Evolutionary conservation across 2,113 vertebrate species (phyloP), one percentile per base, ranked within the genome.

Genomic region (Progne subis): DNA sequence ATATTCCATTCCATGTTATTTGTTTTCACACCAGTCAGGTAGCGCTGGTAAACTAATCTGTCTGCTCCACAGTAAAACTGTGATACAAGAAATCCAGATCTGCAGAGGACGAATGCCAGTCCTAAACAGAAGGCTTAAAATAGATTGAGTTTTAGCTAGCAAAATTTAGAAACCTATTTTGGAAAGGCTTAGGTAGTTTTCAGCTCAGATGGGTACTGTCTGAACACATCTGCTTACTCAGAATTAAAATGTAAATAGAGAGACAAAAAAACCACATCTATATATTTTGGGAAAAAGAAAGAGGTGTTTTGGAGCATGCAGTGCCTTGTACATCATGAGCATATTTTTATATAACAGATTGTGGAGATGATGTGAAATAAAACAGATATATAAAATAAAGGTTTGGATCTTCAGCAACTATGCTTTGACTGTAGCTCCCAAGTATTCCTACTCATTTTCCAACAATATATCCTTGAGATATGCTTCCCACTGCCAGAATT

Each of bases 341-440:
- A 34, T 41, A 41, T 87, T 94, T 92, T 85, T 78, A 61, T 83
- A 34, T 59, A 88, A 56, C 60, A 68, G 43, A 29, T 52, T 74
- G 59, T 44, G 31, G 67, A 60, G 67, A 80, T 86, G n/a, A 83
- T 78, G 23, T 88, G 41, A 91, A 93, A 89, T 64, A 50, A 94
- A 94, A 64, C 86, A 95, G 75, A 88, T 68, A 41, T 88, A 31
- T 44, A 82, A 68, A 91, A 80, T 89, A 81, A 94, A 63, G 29
- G 1, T 82, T 83, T 80, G 69, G 52, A 85, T 93, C 87, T 92
- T 87, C 3, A 3, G 44, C 83, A 92, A 10, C 28, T 57, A 25
- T 16, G 52, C 16, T 83, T 78, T 52, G 23, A 77, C 43, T 90
- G 15, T 72, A 50, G 72, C 56, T 92, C 52, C 59, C 57, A 89